Conservation (phyloP, 2,888 invertebrate genomes). For the Eremobia ochroleuca region DNA sequence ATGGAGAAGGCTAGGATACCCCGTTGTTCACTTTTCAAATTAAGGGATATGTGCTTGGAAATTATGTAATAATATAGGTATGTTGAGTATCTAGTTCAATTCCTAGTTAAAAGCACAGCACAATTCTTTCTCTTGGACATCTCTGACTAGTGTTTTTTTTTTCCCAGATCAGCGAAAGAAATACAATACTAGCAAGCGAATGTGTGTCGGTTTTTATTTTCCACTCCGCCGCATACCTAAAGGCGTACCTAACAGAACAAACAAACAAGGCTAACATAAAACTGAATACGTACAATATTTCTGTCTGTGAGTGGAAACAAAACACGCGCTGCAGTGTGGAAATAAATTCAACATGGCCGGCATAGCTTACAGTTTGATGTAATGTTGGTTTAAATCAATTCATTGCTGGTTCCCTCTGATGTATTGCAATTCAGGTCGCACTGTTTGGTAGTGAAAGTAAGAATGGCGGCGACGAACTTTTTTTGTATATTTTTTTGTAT, state of each 20-base stretch:
- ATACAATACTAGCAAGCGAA: slow-evolving; percentile 26
- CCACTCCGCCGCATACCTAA: slow-evolving; percentile 28
- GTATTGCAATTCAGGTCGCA: slow-evolving; percentile 58
- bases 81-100: not conserved
- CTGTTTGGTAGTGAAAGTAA: slow-evolving; percentile 23
- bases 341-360: slow-evolving; percentile 74
- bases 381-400: slow-evolving; percentile 77
- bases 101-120: not conserved
- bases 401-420: slow-evolving; percentile 74
- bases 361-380: slow-evolving; percentile 73
- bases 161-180: slow-evolving; percentile 18
- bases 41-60: not conserved
- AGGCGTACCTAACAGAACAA: slow-evolving; percentile 33
- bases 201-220: slow-evolving; percentile 38
- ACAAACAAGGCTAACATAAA: slow-evolving; percentile 50
- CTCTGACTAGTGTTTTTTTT: slow-evolving; percentile 12
- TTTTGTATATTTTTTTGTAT: not conserved
- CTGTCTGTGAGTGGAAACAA: slow-evolving; percentile 54
- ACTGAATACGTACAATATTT: slow-evolving; percentile 60
- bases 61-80: not conserved
- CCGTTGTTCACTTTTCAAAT: too few species aligned
- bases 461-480: not conserved
- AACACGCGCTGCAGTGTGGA: slow-evolving; percentile 58
- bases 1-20: too few species aligned
- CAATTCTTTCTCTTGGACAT: not conserved